Conservation (phyloP, 2,113 vertebrate species). For the Varanus salvator region DNA sequence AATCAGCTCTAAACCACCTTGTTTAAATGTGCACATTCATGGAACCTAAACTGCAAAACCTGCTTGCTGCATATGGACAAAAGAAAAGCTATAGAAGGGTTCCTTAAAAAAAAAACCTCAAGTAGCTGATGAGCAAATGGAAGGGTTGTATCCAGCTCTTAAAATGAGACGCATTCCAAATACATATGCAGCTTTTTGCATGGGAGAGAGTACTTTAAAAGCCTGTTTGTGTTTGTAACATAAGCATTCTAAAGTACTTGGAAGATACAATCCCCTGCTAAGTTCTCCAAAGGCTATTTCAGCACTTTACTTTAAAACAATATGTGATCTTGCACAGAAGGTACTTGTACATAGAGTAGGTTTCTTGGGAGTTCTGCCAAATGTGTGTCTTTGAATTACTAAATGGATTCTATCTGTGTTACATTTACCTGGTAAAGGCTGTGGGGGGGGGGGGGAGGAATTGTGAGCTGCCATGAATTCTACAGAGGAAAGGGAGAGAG, state of each 20-base stretch:
- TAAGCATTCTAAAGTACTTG: neutral
- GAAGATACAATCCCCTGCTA: neutral
- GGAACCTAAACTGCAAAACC: constrained; percentile 24
- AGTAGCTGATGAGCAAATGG: neutral
- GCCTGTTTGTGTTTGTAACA: neutral
- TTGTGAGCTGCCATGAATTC: neutral
- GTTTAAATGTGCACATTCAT: neutral
- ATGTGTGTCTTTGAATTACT: neutral
- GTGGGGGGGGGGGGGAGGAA: no score
- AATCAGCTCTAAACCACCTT: neutral
- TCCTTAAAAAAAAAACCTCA: neutral
- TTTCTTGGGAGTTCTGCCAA: neutral
- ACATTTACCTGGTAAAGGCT: neutral
- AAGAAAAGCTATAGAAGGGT: neutral
- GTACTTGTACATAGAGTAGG: no score
- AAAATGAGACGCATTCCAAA: neutral
- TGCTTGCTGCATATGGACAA: neutral
- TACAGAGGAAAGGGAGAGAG: neutral
- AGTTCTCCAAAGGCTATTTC: neutral
- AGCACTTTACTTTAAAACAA: neutral
- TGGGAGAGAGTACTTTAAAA: neutral
- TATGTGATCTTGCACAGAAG: neutral
- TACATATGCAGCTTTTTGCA: neutral
- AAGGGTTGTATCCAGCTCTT: neutral
- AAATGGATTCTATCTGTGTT: neutral